Conservation (phyloP, 2,888 invertebrate species). For the Steromphala cineraria region DNA sequence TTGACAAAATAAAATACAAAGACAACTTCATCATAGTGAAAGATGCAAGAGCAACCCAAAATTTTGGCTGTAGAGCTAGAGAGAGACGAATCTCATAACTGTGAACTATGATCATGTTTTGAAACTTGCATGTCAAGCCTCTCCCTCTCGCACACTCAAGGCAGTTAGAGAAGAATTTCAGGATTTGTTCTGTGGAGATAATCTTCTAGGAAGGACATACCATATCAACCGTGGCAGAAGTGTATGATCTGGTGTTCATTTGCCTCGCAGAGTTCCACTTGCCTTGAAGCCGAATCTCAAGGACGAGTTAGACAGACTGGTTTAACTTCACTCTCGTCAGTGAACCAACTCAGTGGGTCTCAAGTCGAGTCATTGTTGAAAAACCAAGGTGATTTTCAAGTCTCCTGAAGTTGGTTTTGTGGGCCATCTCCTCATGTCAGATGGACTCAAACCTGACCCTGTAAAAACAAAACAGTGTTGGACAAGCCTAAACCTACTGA, state of each 20-base stretch:
- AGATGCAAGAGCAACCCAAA: neutral
- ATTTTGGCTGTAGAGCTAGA: neutral
- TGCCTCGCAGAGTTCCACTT: conserved; percentile 30
- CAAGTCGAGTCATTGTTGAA: conserved; percentile 32
- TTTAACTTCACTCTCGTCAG: conserved; percentile 28
- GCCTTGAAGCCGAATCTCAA: conserved; percentile 29
- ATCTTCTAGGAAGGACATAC: conserved; percentile 23
- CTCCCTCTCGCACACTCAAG: no score
- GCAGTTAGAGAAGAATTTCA: neutral
- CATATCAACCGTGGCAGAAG: conserved; percentile 25
- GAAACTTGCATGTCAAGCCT: no score
- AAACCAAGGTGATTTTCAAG: conserved; percentile 30
- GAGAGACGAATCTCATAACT: no score
- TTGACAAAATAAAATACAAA: neutral
- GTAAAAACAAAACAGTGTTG: conserved; percentile 34
- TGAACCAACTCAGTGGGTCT: conserved; percentile 46
- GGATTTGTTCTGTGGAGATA: conserved; percentile 27
- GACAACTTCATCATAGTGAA: neutral
- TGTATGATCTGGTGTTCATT: conserved; percentile 26
- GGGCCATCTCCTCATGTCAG: conserved; percentile 33
- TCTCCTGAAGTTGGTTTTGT: conserved; percentile 26
- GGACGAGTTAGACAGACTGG: conserved; percentile 34
- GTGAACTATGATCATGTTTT: no score
- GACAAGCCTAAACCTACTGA: conserved; percentile 34
- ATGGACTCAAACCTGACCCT: conserved; percentile 39